Evolutionary conservation across 1,140 invertebrate genomes (phyloP).

Genomic region (Lethrus apterus): DNA sequence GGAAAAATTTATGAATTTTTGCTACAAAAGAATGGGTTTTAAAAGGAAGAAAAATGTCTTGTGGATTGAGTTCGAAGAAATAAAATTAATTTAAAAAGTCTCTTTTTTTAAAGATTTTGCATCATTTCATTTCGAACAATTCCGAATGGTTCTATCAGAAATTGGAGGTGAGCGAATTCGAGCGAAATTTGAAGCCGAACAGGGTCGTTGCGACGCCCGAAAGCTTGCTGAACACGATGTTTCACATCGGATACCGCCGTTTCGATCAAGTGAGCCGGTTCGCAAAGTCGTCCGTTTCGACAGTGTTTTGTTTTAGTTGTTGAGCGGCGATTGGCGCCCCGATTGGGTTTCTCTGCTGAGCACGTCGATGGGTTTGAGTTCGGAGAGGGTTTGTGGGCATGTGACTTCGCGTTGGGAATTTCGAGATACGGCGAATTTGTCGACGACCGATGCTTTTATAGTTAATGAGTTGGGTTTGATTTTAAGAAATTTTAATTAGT

Average conservation of each 20-base stretch:
- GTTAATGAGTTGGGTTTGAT: slow-evolving; percentile 1
- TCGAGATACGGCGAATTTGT: slow-evolving; percentile 27
- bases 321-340: slow-evolving; percentile 46
- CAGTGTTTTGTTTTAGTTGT: slow-evolving; percentile 33
- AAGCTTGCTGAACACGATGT: slow-evolving; percentile 63
- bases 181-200: slow-evolving; percentile 37
- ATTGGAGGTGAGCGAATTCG: slow-evolving; percentile 44
- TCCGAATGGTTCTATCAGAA: slow-evolving; percentile 58
- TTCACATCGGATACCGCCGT: slow-evolving; percentile 59
- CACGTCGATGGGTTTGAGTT: slow-evolving; percentile 47
- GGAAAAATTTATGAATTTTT: not conserved
- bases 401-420: slow-evolving; percentile 47
- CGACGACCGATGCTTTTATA: slow-evolving; percentile 9
- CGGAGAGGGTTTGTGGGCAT: slow-evolving; percentile 47
- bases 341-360: slow-evolving; percentile 48
- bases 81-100: not conserved
- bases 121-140: slow-evolving; percentile 60
- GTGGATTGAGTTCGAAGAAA: not conserved
- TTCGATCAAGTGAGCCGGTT: slow-evolving; percentile 58
- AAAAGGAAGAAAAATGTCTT: not conserved
- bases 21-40: not conserved
- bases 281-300: slow-evolving; percentile 7
- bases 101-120: slow-evolving; percentile 47
- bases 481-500: too few species aligned
- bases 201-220: slow-evolving; percentile 46